Evolutionary conservation across 2,113 vertebrate species (phyloP).

Genomic region (Thalassoma bifasciatum): DNA sequence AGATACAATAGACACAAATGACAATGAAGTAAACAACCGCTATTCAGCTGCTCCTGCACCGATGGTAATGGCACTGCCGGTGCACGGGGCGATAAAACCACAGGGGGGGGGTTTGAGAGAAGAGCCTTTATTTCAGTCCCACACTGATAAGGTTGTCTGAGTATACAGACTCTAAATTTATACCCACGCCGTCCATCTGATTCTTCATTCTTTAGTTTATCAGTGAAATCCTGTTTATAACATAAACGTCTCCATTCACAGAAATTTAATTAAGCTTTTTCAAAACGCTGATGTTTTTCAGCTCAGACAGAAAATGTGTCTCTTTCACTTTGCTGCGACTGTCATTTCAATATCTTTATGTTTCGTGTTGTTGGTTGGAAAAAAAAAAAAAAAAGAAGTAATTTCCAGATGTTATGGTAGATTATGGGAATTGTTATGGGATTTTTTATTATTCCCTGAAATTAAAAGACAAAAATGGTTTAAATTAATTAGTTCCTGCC

Average conservation of each 20-base stretch:
- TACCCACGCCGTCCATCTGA: not conserved
- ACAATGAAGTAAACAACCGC: slow-evolving; percentile 64
- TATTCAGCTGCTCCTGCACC: slow-evolving; percentile 36
- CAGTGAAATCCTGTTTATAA: not conserved
- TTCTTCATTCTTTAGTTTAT: not conserved
- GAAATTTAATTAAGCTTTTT: not conserved
- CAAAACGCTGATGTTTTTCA: not conserved
- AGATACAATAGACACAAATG: slow-evolving; percentile 69
- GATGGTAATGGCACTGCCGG: slow-evolving; percentile 46
- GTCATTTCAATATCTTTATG: not conserved
- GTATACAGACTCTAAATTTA: not conserved
- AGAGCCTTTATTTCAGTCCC: slow-evolving; percentile 9
- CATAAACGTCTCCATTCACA: not conserved
- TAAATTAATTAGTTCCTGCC: not conserved
- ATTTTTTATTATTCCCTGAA: too few species aligned
- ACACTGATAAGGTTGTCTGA: slow-evolving; percentile 7
- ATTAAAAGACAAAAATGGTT: not conserved
- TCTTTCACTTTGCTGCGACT: not conserved
- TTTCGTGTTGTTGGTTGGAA: not conserved
- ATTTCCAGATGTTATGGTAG: not conserved
- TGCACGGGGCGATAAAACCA: slow-evolving; percentile 29
- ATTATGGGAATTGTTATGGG: not conserved
- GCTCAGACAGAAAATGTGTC: not conserved
- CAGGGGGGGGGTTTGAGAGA: not conserved
- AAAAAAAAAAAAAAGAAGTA: not conserved